These are phyloP conservation scores for Drosophila colorata DNA, from an alignment of 2,888 invertebrate species.

Conservation along the genomic window DNA sequence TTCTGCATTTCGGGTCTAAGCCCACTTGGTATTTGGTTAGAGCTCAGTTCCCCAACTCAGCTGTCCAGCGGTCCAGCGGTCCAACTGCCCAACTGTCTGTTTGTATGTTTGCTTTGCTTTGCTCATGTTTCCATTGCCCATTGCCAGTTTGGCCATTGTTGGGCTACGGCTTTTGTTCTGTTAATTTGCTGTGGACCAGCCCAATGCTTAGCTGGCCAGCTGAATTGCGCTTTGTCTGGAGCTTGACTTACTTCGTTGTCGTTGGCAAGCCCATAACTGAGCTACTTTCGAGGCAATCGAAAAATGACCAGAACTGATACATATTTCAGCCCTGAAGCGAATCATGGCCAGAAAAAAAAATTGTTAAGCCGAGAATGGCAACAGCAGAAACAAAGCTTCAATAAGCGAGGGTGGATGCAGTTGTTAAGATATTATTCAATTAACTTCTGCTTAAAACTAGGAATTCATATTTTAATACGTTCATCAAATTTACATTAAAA, in stretches of 20 bases:
- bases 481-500: too few species aligned
- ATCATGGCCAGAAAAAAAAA: constrained; percentile 1
- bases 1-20: constrained; percentile 36
- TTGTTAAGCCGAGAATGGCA: constrained; percentile 7
- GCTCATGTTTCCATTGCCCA: constrained; percentile 43
- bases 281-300: constrained; percentile 62
- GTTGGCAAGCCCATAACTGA: constrained; percentile 51
- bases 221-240: constrained; percentile 55
- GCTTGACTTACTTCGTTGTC: constrained; percentile 51
- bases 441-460: too few species aligned
- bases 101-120: constrained; percentile 50
- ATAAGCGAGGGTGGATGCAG: constrained; percentile 17
- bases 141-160: constrained; percentile 58
- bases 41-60: constrained; percentile 45
- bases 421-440: neutral
- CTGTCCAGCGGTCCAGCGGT: constrained; percentile 17
- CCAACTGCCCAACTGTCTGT: constrained; percentile 16
- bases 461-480: too few species aligned
- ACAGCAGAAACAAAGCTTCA: constrained; percentile 27
- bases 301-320: constrained; percentile 43
- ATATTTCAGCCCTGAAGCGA: constrained; percentile 1
- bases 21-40: constrained; percentile 72
- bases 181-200: constrained; percentile 61
- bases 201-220: constrained; percentile 33
- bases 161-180: constrained; percentile 70